Evolutionary conservation across 1,140 invertebrate genomes (phyloP).

Genomic region (Meteorus sp.): DNA sequence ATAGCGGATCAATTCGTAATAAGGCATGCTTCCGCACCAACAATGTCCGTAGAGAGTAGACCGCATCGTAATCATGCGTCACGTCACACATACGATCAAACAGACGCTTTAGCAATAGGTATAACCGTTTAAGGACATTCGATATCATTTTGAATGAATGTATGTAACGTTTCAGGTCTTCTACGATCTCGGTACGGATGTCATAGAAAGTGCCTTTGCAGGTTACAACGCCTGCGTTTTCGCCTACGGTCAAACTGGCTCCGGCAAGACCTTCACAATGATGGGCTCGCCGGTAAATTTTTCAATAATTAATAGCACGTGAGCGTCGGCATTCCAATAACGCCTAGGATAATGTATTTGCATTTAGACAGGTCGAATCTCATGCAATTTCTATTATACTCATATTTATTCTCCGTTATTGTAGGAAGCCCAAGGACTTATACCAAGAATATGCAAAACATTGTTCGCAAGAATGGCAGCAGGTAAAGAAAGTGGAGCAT

Average conservation of each 20-base stretch:
- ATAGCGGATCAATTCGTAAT: background rate
- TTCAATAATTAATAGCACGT: conserved; percentile 12
- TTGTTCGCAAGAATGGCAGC: conserved; percentile 75
- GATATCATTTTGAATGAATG: conserved; percentile 11
- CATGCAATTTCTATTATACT: too few relatives aligned
- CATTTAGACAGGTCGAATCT: too few relatives aligned
- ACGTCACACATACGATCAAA: conserved; percentile 15
- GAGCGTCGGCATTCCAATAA: too few relatives aligned
- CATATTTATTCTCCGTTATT: too few relatives aligned
- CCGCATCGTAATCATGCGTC: conserved; percentile 20
- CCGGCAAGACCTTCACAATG: conserved; percentile 98
- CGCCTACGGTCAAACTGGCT: conserved; percentile 93
- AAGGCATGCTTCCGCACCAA: conserved; percentile 11
- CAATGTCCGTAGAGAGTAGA: background rate
- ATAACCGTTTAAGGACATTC: conserved; percentile 20
- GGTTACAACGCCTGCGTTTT: conserved; percentile 98
- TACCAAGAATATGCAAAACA: conserved; percentile 83
- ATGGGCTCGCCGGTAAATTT: conserved; percentile 81
- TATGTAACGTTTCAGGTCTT: conserved; percentile 75
- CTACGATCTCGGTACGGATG: conserved; percentile 84
- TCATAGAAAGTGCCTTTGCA: conserved; percentile 91
- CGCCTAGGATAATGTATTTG: too few relatives aligned
- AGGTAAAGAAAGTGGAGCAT: conserved; percentile 79
- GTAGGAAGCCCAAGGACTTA: conserved; percentile 80
- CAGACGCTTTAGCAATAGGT: too few relatives aligned